phyloP scores from a whole-genome alignment of 2,797 vertebrate species.

The Clarias pachynema region DNA sequence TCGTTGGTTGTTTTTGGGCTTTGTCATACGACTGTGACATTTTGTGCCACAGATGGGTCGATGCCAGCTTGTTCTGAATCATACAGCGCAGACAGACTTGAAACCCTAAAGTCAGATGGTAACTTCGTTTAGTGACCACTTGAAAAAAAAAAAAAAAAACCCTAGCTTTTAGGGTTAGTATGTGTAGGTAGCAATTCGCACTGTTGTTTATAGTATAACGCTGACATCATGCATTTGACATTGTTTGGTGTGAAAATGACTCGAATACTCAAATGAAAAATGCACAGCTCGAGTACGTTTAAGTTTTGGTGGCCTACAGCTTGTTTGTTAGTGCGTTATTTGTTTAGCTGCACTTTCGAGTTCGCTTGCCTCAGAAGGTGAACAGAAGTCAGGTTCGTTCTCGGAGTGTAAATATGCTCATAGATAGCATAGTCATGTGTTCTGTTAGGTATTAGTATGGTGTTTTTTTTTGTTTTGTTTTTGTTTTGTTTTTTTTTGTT shows the following conservation, averaged over 20 bases:
- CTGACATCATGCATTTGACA: background rate
- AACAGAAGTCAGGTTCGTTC: background rate
- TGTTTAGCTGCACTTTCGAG: background rate
- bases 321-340: background rate
- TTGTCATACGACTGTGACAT: slow-evolving; percentile 13
- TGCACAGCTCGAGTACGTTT: background rate
- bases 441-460: background rate
- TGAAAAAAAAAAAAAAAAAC: background rate
- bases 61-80: background rate
- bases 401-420: too few species aligned
- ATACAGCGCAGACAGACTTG: background rate
- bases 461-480: background rate
- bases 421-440: background rate
- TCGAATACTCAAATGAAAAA: background rate
- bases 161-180: background rate
- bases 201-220: background rate
- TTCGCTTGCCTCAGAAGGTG: background rate
- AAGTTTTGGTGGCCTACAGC: background rate
- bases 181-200: background rate
- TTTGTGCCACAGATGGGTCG: background rate
- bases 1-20: background rate
- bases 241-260: background rate
- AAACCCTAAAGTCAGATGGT: background rate
- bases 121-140: background rate
- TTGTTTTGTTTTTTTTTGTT: background rate